These are phyloP conservation scores for Polylopha cassiicola DNA, from an alignment of 2,888 invertebrate genomes.

Conservation along the genomic window DNA sequence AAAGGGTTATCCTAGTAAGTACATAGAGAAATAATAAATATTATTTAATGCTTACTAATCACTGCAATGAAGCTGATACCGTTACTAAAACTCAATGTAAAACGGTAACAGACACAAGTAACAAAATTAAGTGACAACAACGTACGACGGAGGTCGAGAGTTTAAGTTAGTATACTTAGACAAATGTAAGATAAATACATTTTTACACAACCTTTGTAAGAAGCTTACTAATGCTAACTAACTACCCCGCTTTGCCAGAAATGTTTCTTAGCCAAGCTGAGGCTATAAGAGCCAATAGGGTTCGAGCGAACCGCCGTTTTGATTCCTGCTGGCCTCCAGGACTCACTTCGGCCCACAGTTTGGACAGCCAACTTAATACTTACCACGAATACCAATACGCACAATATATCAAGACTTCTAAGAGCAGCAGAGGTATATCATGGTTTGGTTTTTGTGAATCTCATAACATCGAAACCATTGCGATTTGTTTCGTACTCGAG, in stretches of 20 bases:
- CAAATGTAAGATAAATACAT: neutral
- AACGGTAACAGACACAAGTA: no score
- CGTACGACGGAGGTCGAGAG: no score
- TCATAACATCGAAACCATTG: neutral
- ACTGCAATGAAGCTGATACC: no score
- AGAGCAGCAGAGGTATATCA: conserved; percentile 53
- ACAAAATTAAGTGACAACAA: no score
- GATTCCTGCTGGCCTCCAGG: conserved; percentile 60
- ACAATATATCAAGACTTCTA: conserved; percentile 58
- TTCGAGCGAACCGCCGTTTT: conserved; percentile 53
- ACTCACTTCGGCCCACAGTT: conserved; percentile 44
- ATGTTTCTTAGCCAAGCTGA: conserved; percentile 64
- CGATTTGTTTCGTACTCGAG: no score
- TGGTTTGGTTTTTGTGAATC: conserved; percentile 45
- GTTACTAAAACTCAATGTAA: no score
- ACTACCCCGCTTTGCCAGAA: conserved; percentile 60
- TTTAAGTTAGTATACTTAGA: no score
- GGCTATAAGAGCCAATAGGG: conserved; percentile 63
- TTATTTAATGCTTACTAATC: no score
- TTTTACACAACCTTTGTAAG: neutral
- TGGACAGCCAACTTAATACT: conserved; percentile 58
- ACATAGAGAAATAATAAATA: no score
- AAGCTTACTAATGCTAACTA: conserved; percentile 50
- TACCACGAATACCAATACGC: conserved; percentile 51
- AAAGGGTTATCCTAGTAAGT: conserved; percentile 80